phyloP scores from a whole-genome alignment of 2,888 invertebrate genomes.

The Trilocha varians region DNA sequence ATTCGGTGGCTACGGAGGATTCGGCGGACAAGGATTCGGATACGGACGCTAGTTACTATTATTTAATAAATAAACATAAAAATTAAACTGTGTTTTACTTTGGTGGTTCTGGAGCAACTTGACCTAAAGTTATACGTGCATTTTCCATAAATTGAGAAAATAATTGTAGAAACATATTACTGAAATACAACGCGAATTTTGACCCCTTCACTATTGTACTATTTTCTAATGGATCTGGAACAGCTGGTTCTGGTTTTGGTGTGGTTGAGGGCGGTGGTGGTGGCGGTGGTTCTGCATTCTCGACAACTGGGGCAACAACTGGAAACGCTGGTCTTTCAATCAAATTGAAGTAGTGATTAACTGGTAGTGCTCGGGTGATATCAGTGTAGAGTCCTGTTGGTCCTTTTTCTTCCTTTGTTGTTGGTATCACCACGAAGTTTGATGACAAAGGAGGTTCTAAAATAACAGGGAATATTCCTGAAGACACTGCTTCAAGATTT shows the following conservation, averaged over 20 bases:
- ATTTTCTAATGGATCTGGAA: slow-evolving; percentile 10
- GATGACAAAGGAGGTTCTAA: slow-evolving; percentile 12
- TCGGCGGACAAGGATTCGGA: slow-evolving; percentile 13
- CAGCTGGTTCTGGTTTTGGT: slow-evolving; percentile 2
- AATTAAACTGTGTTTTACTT: not conserved
- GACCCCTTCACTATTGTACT: slow-evolving; percentile 25
- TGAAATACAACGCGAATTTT: slow-evolving; percentile 38
- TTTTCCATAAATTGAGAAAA: slow-evolving; percentile 42
- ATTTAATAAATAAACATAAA: slow-evolving; percentile 6
- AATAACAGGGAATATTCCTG: not conserved
- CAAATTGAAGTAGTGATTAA: slow-evolving; percentile 18
- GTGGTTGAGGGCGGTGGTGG: not conserved
- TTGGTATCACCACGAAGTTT: slow-evolving; percentile 17
- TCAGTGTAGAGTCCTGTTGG: slow-evolving; percentile 19
- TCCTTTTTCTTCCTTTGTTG: slow-evolving; percentile 3
- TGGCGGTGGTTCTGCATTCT: slow-evolving; percentile 5
- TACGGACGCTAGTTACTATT: slow-evolving; percentile 5
- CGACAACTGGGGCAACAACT: slow-evolving; percentile 4
- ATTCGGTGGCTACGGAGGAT: slow-evolving; percentile 7
- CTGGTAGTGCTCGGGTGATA: slow-evolving; percentile 16
- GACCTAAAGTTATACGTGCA: slow-evolving; percentile 33
- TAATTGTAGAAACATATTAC: slow-evolving; percentile 45
- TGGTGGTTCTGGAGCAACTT: slow-evolving; percentile 17
- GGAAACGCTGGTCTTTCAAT: slow-evolving; percentile 7
- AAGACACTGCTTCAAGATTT: not conserved